A percentile compares a stretch with the other conserved stretches of the same genome.
These are phyloP conservation scores for Thunnus maccoyii DNA, from an alignment of 2,113 vertebrate genomes.

Conservation along the genomic window DNA sequence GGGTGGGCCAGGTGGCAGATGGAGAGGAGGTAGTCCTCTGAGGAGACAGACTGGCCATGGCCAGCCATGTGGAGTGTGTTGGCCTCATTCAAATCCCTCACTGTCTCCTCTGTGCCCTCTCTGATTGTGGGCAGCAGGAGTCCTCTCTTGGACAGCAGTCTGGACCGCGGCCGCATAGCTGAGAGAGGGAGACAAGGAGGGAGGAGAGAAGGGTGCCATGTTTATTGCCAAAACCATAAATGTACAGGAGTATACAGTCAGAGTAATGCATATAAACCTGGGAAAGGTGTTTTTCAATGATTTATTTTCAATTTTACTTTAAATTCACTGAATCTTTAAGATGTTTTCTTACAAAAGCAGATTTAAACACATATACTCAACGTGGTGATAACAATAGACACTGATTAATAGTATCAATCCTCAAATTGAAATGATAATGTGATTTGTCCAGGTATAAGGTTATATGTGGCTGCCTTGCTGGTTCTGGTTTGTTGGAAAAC, in stretches of 20 bases:
- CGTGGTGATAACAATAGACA: too few relatives aligned
- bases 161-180: slow-evolving; percentile 88
- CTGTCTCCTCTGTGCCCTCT: slow-evolving; percentile 83
- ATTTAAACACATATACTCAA: neutral
- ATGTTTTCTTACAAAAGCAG: neutral
- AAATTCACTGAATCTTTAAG: neutral
- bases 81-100: slow-evolving; percentile 77
- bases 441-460: neutral
- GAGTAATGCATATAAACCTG: neutral
- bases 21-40: slow-evolving; percentile 89
- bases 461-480: too few relatives aligned
- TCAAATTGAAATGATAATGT: neutral
- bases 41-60: slow-evolving; percentile 67
- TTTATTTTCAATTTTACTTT: neutral
- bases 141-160: slow-evolving; percentile 79
- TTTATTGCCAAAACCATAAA: slow-evolving; percentile 14
- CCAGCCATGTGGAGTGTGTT: slow-evolving; percentile 56
- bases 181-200: slow-evolving; percentile 40
- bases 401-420: too few relatives aligned
- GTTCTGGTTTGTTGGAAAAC: too few relatives aligned
- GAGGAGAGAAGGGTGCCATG: neutral
- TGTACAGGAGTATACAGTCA: neutral
- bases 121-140: slow-evolving; percentile 87
- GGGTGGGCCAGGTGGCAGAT: slow-evolving; percentile 91
- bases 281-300: neutral